A percentile compares a stretch with the other conserved stretches of the same genome.
Conservation (phyloP, 1,140 invertebrate species). For the Nasonia longicornis region DNA sequence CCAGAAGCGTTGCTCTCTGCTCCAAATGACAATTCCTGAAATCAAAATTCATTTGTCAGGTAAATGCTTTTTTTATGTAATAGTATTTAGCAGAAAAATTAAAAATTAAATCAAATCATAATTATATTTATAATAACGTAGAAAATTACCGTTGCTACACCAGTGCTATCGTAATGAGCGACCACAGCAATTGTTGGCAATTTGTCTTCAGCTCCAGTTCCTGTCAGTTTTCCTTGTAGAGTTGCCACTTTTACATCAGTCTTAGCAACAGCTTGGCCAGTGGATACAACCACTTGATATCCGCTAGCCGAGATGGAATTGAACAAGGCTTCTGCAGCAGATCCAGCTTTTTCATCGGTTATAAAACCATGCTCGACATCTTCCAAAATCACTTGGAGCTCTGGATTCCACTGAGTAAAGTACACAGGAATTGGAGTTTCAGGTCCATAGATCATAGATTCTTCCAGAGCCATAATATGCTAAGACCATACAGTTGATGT, state of each 20-base stretch:
- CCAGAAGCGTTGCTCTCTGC: conserved; percentile 96
- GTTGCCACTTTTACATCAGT: conserved; percentile 86
- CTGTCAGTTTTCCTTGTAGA: conserved; percentile 87
- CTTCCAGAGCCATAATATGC: conserved; percentile 86
- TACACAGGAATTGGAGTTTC: conserved; percentile 91
- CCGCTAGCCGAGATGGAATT: conserved; percentile 92
- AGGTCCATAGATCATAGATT: conserved; percentile 80
- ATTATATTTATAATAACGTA: conserved; percentile 5
- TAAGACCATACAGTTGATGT: conserved; percentile 60
- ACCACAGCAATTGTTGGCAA: conserved; percentile 89
- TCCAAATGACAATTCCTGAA: conserved; percentile 84
- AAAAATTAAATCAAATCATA: conserved; percentile 43
- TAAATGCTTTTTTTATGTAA: neutral
- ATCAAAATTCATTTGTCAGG: conserved; percentile 37
- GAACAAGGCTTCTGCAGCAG: conserved; percentile 83
- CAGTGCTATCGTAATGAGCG: conserved; percentile 93
- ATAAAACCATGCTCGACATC: conserved; percentile 76
- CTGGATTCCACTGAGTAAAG: conserved; percentile 81
- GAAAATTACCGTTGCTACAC: conserved; percentile 82
- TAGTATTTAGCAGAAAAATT: conserved; percentile 17
- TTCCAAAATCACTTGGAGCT: conserved; percentile 80
- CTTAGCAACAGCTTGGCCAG: conserved; percentile 77
- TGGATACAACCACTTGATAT: conserved; percentile 85
- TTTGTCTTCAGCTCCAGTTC: conserved; percentile 83
- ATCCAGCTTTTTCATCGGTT: conserved; percentile 71